These are phyloP conservation scores for Caenorhabditis panamensis DNA, from an alignment of 2,888 invertebrate species.

Conservation along the genomic window DNA sequence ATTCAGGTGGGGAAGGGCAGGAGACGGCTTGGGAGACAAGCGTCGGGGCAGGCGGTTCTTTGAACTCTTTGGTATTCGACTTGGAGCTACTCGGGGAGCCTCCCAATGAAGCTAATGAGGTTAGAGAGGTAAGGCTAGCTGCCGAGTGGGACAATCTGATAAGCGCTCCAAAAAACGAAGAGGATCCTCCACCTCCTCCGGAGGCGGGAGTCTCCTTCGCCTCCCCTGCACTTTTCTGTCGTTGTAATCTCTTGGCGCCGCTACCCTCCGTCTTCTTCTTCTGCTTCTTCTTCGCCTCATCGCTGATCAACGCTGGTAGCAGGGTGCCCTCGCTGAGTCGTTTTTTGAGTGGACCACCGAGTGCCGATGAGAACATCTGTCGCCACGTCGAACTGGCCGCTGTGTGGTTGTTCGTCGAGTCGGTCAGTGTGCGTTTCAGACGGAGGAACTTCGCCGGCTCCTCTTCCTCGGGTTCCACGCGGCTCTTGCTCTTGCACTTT, in stretches of 20 bases:
- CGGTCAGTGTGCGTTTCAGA: slow-evolving; percentile 59
- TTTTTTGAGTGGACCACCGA: slow-evolving; percentile 64
- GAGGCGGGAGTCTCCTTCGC: slow-evolving; percentile 34
- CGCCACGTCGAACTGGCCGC: slow-evolving; percentile 42
- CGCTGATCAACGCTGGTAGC: slow-evolving; percentile 31
- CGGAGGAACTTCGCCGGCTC: slow-evolving; percentile 33
- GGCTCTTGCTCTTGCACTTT: slow-evolving; percentile 51
- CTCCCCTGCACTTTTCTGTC: slow-evolving; percentile 56
- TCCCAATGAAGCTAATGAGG: slow-evolving; percentile 28
- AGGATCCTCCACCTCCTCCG: slow-evolving; percentile 4
- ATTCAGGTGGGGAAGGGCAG: slow-evolving; percentile 9
- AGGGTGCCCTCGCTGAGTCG: slow-evolving; percentile 60
- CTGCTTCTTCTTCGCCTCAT: slow-evolving; percentile 35
- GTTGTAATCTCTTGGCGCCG: slow-evolving; percentile 43
- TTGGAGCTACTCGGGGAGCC: slow-evolving; percentile 19
- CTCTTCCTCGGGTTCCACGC: slow-evolving; percentile 38
- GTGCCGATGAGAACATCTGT: slow-evolving; percentile 46
- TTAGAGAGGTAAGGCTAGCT: slow-evolving; percentile 33
- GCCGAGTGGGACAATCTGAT: slow-evolving; percentile 58
- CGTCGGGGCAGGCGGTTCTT: slow-evolving; percentile 39
- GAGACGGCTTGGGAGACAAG: slow-evolving; percentile 26
- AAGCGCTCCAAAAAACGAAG: slow-evolving; percentile 60
- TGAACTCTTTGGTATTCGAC: slow-evolving; percentile 46
- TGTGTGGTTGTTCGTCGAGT: slow-evolving; percentile 51
- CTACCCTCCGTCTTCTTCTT: slow-evolving; percentile 33